Conservation (phyloP, 1,140 invertebrate species). For the Drosophila pachea region DNA sequence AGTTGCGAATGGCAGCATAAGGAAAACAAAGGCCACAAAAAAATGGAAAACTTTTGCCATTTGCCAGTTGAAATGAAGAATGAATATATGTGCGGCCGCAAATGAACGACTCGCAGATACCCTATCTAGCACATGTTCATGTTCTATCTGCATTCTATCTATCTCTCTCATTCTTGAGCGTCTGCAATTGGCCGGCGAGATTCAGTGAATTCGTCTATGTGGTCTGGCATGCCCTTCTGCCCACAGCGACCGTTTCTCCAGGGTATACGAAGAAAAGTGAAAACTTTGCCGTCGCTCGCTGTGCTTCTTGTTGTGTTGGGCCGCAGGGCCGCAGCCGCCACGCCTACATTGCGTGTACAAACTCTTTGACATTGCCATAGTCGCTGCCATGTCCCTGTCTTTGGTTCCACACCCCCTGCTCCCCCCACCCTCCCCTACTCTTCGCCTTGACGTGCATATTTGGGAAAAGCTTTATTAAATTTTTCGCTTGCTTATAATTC, state of each 20-base stretch:
- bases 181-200: too few species aligned
- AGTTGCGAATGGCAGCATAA: constrained; percentile 50
- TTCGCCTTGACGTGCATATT: constrained; percentile 36
- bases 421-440: too few species aligned
- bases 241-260: neutral
- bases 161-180: neutral
- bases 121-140: neutral
- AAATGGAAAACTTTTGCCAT: constrained; percentile 57
- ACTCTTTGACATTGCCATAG: constrained; percentile 76
- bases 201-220: neutral
- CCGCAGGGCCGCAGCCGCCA: constrained; percentile 57
- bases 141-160: neutral
- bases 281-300: constrained; percentile 56
- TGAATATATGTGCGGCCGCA: neutral
- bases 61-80: constrained; percentile 56
- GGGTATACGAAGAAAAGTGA: constrained; percentile 38
- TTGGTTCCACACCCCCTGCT: constrained; percentile 24
- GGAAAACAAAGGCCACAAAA: constrained; percentile 15
- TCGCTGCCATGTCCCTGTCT: constrained; percentile 29
- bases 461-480: constrained; percentile 70
- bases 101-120: neutral
- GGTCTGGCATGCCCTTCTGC: too few species aligned
- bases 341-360: constrained; percentile 72
- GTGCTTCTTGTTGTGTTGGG: constrained; percentile 25
- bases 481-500: constrained; percentile 72